Evolutionary conservation across 2,888 invertebrate genomes (phyloP).

Genomic region (Drosophila crucigera): DNA sequence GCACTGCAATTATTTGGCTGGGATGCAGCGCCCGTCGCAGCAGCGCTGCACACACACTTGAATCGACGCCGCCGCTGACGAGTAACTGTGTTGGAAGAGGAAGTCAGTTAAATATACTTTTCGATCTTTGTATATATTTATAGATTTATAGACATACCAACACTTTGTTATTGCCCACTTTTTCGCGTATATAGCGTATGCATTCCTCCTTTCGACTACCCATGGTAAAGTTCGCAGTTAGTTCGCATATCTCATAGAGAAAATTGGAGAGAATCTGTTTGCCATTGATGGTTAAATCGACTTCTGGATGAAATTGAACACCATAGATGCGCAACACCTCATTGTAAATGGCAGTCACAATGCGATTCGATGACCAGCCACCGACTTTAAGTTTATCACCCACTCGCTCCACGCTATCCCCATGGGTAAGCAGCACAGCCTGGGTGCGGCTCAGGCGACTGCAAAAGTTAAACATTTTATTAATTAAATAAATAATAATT

Average conservation of each 20-base stretch:
- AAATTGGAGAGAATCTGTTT: conserved; percentile 97
- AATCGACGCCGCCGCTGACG: conserved; percentile 99
- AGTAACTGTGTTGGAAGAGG: conserved; percentile 88
- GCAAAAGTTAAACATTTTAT: conserved; percentile 14
- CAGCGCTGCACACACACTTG: conserved; percentile 99
- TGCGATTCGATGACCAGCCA: conserved; percentile 92
- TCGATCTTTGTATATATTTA: not conserved
- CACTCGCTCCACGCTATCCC: conserved; percentile 96
- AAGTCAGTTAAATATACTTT: not conserved
- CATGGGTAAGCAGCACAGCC: conserved; percentile 97
- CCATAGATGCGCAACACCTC: conserved; percentile 96
- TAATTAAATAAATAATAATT: not conserved
- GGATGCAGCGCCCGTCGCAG: conserved; percentile 95
- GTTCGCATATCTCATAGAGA: conserved; percentile 94
- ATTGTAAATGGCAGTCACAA: conserved; percentile 95
- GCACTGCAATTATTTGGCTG: conserved; percentile 97
- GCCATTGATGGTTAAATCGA: conserved; percentile 97
- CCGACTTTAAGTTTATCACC: conserved; percentile 95
- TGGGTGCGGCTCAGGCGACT: conserved; percentile 95
- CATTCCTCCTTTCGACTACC: conserved; percentile 94
- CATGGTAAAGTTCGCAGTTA: conserved; percentile 95
- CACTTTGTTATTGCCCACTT: conserved; percentile 96
- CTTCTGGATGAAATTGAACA: conserved; percentile 99
- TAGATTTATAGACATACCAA: conserved; percentile 88
- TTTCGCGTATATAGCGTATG: conserved; percentile 95